phyloP scores from a whole-genome alignment of 2,113 vertebrate genomes.

The Hyla sarda region DNA sequence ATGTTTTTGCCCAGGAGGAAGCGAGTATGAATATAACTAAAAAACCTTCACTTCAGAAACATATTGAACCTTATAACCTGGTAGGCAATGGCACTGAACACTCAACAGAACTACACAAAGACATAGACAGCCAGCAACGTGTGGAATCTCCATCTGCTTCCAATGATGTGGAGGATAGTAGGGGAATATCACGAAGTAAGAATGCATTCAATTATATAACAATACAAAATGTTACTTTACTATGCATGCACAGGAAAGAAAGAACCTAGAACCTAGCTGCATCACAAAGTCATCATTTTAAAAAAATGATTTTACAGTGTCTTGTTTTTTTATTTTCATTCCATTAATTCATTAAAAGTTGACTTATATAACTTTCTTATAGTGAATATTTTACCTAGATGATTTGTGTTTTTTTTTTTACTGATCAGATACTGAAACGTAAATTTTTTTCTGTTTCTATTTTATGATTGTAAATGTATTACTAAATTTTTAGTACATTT shows the following conservation, averaged over 20 bases:
- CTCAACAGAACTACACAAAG: neutral
- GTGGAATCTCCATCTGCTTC: neutral
- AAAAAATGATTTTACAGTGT: neutral
- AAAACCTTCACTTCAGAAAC: neutral
- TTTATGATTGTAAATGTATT: too few relatives aligned
- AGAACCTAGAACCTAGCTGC: neutral
- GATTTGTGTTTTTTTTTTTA: too few relatives aligned
- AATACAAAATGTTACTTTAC: neutral
- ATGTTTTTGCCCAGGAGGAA: neutral
- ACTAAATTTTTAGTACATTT: too few relatives aligned
- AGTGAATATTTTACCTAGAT: too few relatives aligned
- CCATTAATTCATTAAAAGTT: neutral
- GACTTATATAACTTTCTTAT: too few relatives aligned
- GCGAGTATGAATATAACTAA: neutral
- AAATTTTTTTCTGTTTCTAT: too few relatives aligned
- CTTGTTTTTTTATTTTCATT: neutral
- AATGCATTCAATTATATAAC: conserved; percentile 14
- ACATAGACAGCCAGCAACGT: neutral
- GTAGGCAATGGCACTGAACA: conserved; percentile 7
- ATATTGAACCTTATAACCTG: neutral
- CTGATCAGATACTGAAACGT: too few relatives aligned
- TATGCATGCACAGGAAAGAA: neutral
- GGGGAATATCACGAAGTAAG: conserved; percentile 36
- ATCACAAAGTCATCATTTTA: neutral
- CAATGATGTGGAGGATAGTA: conserved; percentile 32